Evolutionary conservation across 1,140 invertebrate species (phyloP).

Genomic region (Mylabris phalerata): DNA sequence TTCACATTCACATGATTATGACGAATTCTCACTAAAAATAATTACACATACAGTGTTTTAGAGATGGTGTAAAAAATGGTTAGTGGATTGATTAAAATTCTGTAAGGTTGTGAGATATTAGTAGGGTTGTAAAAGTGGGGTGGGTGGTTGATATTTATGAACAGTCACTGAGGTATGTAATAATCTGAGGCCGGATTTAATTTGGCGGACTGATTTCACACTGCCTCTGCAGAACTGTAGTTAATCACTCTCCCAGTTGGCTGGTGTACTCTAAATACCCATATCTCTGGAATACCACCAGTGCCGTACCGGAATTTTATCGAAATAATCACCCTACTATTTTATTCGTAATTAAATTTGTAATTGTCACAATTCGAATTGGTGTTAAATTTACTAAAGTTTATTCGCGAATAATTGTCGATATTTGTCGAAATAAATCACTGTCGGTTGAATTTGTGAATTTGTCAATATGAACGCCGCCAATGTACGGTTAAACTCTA

Average conservation of each 20-base stretch:
- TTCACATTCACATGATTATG: too few relatives aligned
- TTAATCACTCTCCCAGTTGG: slow-evolving; percentile 38
- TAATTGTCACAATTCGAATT: too few relatives aligned
- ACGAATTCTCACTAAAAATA: too few relatives aligned
- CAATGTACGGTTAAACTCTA: slow-evolving; percentile 3
- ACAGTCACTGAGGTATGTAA: slow-evolving; percentile 59
- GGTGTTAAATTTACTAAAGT: background rate
- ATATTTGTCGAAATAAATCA: background rate
- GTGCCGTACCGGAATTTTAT: slow-evolving; percentile 4
- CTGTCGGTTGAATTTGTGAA: background rate
- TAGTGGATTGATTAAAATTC: too few relatives aligned
- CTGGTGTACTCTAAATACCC: slow-evolving; percentile 2
- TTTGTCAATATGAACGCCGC: background rate
- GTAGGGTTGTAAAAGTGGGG: too few relatives aligned
- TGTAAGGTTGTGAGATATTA: too few relatives aligned
- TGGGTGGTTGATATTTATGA: slow-evolving; percentile 49
- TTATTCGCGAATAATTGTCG: background rate
- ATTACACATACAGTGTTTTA: too few relatives aligned
- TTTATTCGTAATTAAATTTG: too few relatives aligned
- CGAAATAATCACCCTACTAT: background rate
- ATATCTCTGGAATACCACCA: slow-evolving; percentile 4
- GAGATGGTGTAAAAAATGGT: too few relatives aligned
- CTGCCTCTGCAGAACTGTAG: slow-evolving; percentile 38
- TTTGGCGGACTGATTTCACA: slow-evolving; percentile 57
- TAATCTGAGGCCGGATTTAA: slow-evolving; percentile 60